Conservation (phyloP, 1,140 invertebrate species). For the Tigriopus japonicus region DNA sequence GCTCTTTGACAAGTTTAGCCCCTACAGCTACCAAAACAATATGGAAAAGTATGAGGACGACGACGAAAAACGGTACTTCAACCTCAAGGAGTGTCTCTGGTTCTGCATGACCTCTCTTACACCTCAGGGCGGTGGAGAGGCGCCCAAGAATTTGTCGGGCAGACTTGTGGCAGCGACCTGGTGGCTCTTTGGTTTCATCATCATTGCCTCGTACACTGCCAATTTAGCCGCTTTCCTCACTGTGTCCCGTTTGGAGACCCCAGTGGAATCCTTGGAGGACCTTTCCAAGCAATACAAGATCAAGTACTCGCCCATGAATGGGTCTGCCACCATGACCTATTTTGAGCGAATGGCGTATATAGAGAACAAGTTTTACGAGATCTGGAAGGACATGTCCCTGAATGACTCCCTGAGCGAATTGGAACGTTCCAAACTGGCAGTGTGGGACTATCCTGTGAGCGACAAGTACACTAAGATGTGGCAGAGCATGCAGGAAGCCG, state of each 20-base stretch:
- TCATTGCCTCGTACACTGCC: conserved; percentile 94
- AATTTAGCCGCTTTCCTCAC: conserved; percentile 65
- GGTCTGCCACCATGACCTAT: conserved; percentile 70
- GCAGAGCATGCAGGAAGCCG: conserved; percentile 82
- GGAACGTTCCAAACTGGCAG: conserved; percentile 75
- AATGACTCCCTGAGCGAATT: conserved; percentile 74
- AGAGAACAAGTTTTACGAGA: conserved; percentile 82
- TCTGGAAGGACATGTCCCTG: conserved; percentile 93
- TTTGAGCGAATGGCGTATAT: conserved; percentile 91
- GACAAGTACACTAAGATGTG: conserved; percentile 98
- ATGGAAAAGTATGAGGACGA: conserved; percentile 77
- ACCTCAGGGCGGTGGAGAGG: conserved; percentile 80
- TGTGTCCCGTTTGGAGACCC: conserved; percentile 73
- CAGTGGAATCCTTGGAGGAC: conserved; percentile 79
- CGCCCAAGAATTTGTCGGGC: conserved; percentile 81
- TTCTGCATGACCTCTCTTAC: conserved; percentile 97
- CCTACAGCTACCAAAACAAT: conserved; percentile 90
- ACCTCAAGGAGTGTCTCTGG: conserved; percentile 88
- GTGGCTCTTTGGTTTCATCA: conserved; percentile 96
- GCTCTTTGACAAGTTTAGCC: conserved; percentile 87
- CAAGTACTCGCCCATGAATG: conserved; percentile 69
- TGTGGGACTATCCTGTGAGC: conserved; percentile 96
- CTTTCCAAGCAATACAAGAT: conserved; percentile 87
- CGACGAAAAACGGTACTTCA: conserved; percentile 85
- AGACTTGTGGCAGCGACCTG: conserved; percentile 81